phyloP scores from a whole-genome alignment of 1,140 invertebrate genomes.

The Ceratina japonica region DNA sequence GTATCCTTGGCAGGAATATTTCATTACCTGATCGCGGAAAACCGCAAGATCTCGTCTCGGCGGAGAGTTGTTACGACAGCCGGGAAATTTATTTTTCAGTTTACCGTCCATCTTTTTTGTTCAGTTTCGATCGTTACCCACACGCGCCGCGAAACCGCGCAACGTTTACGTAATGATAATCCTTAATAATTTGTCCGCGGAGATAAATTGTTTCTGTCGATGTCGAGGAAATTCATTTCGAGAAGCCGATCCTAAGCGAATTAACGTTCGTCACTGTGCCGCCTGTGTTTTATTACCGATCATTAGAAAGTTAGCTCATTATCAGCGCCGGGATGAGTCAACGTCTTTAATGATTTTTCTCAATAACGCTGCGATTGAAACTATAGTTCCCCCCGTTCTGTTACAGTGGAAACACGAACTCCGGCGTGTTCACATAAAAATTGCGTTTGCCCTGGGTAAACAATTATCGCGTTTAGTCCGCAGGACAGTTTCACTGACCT shows the following conservation, averaged over 20 bases:
- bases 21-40: background rate
- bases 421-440: background rate
- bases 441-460: background rate
- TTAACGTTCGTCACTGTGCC: background rate
- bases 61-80: background rate
- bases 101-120: background rate
- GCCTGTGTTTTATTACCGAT: no score
- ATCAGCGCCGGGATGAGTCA: no score
- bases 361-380: no score
- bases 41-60: background rate
- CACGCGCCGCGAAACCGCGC: background rate
- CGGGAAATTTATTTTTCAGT: constrained; percentile 8
- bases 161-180: background rate
- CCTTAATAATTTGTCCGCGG: background rate
- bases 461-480: constrained; percentile 2
- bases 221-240: background rate
- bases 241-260: background rate
- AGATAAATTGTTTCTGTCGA: background rate
- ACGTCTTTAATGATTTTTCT: no score
- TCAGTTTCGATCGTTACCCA: background rate
- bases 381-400: no score
- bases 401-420: background rate
- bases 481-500: constrained; percentile 44
- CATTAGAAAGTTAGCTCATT: no score
- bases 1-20: background rate